Percentiles rank a stretch among this genome's conserved stretches.
Conservation (phyloP, 2,888 invertebrate genomes). For the Buathra laborator region DNA sequence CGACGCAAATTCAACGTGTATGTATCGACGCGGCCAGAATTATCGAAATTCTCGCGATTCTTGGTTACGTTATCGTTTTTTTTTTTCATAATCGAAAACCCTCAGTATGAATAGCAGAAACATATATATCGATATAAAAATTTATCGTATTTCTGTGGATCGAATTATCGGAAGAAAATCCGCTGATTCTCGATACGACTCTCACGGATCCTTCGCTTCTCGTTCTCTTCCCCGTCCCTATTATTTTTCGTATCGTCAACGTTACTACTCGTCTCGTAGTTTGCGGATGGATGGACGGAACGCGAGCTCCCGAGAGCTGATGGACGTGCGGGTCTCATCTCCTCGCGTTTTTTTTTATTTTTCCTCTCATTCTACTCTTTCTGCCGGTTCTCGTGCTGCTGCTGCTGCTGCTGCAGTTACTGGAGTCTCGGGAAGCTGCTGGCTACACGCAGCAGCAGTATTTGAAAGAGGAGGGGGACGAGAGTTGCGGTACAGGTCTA, state of each 20-base stretch:
- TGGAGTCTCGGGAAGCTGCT: slow-evolving; percentile 56
- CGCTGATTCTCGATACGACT: not conserved
- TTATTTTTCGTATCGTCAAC: slow-evolving; percentile 33
- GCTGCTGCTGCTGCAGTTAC: slow-evolving; percentile 32
- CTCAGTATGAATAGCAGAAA: too few relatives aligned
- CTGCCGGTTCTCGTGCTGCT: slow-evolving; percentile 41
- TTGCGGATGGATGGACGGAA: slow-evolving; percentile 58
- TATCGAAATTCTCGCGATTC: too few relatives aligned
- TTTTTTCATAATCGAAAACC: too few relatives aligned
- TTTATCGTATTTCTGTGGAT: too few relatives aligned
- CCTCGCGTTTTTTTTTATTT: slow-evolving; percentile 26
- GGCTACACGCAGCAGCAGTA: slow-evolving; percentile 46
- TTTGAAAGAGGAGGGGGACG: slow-evolving; percentile 65
- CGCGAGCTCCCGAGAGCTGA: slow-evolving; percentile 65
- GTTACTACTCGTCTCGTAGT: slow-evolving; percentile 26
- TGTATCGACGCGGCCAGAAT: too few relatives aligned
- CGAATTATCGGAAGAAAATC: slow-evolving; percentile 29
- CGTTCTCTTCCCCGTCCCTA: not conserved
- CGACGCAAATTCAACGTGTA: too few relatives aligned
- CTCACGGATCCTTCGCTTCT: not conserved
- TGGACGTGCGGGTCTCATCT: slow-evolving; percentile 70
- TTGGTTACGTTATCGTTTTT: too few relatives aligned
- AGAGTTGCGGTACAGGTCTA: slow-evolving; percentile 83
- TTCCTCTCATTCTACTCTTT: slow-evolving; percentile 42
- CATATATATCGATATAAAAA: too few relatives aligned